Evolutionary conservation across 2,888 invertebrate species (phyloP), one percentile per base, ranked within the genome.

Genomic region (Troides helena): DNA sequence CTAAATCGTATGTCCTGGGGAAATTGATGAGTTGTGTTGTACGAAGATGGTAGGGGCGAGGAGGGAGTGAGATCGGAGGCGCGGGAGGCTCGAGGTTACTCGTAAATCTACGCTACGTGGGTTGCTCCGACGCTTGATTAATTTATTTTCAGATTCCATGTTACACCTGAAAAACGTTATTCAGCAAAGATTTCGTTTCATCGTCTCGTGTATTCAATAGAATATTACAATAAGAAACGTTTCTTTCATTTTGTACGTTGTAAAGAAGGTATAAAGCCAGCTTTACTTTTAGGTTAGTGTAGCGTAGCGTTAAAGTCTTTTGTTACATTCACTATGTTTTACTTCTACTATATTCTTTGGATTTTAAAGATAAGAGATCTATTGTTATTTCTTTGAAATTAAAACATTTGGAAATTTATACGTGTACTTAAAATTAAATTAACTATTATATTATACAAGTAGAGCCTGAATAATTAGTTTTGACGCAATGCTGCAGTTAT

Each of bases 1-100:
- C 86, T 85, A 80, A 88, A 85, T 83, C 80, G 82, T 84, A 80
- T 86, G 88, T 87, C 85, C 84, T 86, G 77, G 82, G 84, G 83
- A 86, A 90, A 90, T 90, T 89, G 88, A 90, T 91, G 90, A 89
- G 86, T 85, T 85, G 88, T 87, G 85, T 89, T 81, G 83, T 80
- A 67, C 78, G 78, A 73, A 64, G 75, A 74, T 65, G 71, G 72
- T 69, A 68, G 70, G 72, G 70, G 70, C 62, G 70, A 72, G 73
- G 75, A 46, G 73, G 65, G 70, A 72, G 68, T 69, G 65, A 69
- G 74, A 74, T 75, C 39, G 71, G 63, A 23, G 8, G 58, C 58
- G 50, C 43, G 63, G 62, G 63, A 12, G 59, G 23, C 71, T 71
- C 74, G 76, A 75, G 82, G 80, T 79, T 81, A 80, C 83, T 86